Percentiles rank a stretch among this genome's conserved stretches.
Evolutionary conservation across 1,140 invertebrate species (phyloP).

Genomic region (Eupristina koningsbergeri): DNA sequence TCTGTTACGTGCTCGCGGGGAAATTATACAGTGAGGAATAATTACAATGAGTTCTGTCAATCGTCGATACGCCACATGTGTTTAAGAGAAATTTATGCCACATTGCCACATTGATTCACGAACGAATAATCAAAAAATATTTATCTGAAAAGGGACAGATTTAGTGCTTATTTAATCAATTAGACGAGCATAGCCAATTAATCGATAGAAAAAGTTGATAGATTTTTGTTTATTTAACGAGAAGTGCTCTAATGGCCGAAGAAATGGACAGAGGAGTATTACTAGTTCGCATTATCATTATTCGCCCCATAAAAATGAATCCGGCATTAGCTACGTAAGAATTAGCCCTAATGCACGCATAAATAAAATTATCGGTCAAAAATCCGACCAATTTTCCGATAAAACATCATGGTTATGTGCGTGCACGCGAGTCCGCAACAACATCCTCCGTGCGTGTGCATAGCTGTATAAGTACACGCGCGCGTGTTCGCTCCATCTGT

Average conservation of each 20-base stretch:
- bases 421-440: neutral
- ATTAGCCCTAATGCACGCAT: neutral
- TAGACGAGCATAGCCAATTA: neutral
- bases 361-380: neutral
- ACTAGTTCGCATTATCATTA: too few species aligned
- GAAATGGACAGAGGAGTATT: too few species aligned
- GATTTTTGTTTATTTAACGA: too few species aligned
- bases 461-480: conserved; percentile 29
- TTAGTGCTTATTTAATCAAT: neutral
- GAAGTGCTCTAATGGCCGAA: too few species aligned
- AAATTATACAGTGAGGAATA: neutral
- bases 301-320: too few species aligned
- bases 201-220: neutral
- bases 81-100: conserved; percentile 8
- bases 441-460: neutral
- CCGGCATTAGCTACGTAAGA: neutral
- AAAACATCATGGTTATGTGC: neutral
- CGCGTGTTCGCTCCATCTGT: conserved; percentile 6
- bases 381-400: conserved; percentile 6
- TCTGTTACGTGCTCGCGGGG: neutral
- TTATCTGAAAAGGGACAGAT: neutral
- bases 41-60: neutral
- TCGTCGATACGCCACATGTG: neutral
- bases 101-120: neutral
- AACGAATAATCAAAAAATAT: too few species aligned